Evolutionary conservation across 2,113 vertebrate species (phyloP), one percentile per base, ranked within the genome.

Genomic region (Rissa tridactyla): DNA sequence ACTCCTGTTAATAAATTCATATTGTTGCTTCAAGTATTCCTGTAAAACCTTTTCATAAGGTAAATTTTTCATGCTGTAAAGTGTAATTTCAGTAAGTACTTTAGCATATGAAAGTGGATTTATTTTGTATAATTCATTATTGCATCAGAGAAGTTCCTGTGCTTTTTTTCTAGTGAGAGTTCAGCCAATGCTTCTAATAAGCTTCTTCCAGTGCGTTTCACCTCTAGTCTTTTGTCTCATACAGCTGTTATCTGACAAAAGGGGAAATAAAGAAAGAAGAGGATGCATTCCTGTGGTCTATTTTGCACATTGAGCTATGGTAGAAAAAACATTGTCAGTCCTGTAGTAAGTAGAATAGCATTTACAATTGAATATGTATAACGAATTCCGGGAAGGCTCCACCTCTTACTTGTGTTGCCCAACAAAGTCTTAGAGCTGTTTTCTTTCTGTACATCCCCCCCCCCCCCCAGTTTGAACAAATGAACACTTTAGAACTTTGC

Each of bases 401-500:
- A 49, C 70, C 58, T 86, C 70, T 68, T 80, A 68, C 87, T 80
- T 86, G 27, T 75, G 64, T 65, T 85, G 42, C 54, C 49, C 81
- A 79, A 58, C 73, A 47, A 69, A 82, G 40, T 90, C 52, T 82
- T 83, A 71, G 58, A 87, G 61, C 66, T 95, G 69, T 91, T 93
- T 76, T 61, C 73, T 92, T 69, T 87, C 40, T 11, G 22, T 84
- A 65, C 77, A 42, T 11, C 40, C 40, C 11, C 40, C 40, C 13
- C 18, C 86, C 73, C 88, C 90, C 86, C 18, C 36, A 54, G 78
- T 42, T 92, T 92, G 87, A 97, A 64, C 91, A 96, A 96, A 96
- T 95, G 82, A 95, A 72, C 72, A 73, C 77, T 88, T 86, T 81
- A 22, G 42, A 97, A 96, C 95, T 97, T 95, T 66, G 42, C 76